Conservation (phyloP, 1,140 invertebrate species). For the Armadillidium nasatum region DNA sequence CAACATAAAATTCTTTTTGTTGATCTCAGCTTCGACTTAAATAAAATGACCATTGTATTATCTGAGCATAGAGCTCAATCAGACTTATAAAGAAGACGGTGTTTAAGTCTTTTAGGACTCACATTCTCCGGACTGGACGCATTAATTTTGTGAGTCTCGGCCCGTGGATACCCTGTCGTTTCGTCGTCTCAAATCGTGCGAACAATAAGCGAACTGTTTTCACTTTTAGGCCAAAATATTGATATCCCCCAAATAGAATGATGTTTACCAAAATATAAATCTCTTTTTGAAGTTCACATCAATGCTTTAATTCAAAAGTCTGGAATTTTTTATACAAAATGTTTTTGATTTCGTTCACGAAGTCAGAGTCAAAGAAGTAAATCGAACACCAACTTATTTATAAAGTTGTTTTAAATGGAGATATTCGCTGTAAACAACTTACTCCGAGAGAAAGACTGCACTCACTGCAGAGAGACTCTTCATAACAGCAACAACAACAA, state of each 20-base stretch:
- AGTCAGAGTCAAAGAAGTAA: neutral
- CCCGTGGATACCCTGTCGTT: neutral
- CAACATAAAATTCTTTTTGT: too few relatives aligned
- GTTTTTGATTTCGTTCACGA: neutral
- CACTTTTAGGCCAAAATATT: too few relatives aligned
- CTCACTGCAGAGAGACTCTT: too few relatives aligned
- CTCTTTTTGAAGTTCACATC: too few relatives aligned
- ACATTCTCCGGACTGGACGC: neutral
- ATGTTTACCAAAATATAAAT: too few relatives aligned
- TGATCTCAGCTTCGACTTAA: too few relatives aligned
- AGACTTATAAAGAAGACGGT: neutral
- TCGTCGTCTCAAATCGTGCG: neutral
- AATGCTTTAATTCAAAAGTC: too few relatives aligned
- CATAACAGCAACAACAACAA: too few relatives aligned
- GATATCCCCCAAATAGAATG: too few relatives aligned
- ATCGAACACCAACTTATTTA: neutral
- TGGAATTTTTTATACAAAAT: neutral
- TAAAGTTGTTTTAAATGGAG: neutral
- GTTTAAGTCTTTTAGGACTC: neutral
- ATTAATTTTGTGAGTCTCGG: neutral
- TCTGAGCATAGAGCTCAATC: too few relatives aligned
- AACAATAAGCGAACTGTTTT: too few relatives aligned
- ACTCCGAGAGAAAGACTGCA: neutral
- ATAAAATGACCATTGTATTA: too few relatives aligned
- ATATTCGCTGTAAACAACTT: conserved; percentile 6